Percentiles rank a stretch among this genome's conserved stretches.
phyloP scores from a whole-genome alignment of 2,113 vertebrate genomes.

The Lophius piscatorius region DNA sequence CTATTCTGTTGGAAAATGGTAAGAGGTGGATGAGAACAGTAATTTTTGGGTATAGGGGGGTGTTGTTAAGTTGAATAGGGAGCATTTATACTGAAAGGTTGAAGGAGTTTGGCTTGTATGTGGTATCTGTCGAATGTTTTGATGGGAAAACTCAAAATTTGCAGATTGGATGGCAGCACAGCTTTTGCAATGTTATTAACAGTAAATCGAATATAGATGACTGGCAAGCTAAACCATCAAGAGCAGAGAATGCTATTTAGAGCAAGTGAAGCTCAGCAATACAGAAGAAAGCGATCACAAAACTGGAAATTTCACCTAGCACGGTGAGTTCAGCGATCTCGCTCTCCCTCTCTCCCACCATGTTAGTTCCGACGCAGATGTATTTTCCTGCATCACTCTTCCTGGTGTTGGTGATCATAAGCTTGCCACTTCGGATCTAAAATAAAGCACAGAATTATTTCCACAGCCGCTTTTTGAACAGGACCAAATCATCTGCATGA shows the following conservation, averaged over 20 bases:
- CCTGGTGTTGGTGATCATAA: conserved; percentile 97
- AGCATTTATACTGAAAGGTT: conserved; percentile 43
- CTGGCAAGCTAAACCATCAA: conserved; percentile 16
- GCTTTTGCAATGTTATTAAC: conserved; percentile 59
- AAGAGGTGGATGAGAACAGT: conserved; percentile 16
- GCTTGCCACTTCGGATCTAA: conserved; percentile 96
- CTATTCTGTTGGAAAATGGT: conserved; percentile 62
- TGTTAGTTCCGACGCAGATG: conserved; percentile 96
- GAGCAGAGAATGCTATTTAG: conserved; percentile 28
- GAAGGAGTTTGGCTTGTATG: too few species aligned
- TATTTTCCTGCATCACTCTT: conserved; percentile 98
- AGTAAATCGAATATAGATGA: conserved; percentile 17
- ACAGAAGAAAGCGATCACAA: conserved; percentile 6
- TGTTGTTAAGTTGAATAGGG: conserved; percentile 20
- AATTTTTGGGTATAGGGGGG: conserved; percentile 3
- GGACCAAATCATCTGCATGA: not conserved
- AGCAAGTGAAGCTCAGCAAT: conserved; percentile 32
- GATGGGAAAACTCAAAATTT: conserved; percentile 40
- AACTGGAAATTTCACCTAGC: conserved; percentile 82
- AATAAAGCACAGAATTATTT: conserved; percentile 39
- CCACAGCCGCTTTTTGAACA: conserved; percentile 33
- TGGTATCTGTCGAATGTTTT: conserved; percentile 23
- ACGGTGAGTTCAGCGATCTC: conserved; percentile 96
- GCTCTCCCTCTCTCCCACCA: conserved; percentile 97
- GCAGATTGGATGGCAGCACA: conserved; percentile 29